Conservation (phyloP, 2,888 invertebrate genomes). For the Parnassius apollo region DNA sequence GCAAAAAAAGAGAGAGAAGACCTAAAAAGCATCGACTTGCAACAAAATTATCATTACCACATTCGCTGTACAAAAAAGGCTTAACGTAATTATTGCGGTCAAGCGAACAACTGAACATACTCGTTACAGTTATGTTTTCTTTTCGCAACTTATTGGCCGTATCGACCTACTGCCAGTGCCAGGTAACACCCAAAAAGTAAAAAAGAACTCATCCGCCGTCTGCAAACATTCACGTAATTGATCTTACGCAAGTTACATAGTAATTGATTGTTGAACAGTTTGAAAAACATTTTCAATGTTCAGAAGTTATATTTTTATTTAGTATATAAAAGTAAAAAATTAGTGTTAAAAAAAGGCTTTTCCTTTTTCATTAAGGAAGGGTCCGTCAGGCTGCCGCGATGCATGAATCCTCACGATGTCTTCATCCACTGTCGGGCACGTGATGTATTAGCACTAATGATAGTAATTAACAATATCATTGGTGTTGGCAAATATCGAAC, state of each 20-base stretch:
- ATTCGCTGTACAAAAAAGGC: conserved; percentile 1
- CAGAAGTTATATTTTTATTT: too few species aligned
- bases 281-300: too few species aligned
- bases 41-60: neutral
- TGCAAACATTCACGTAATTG: conserved; percentile 3
- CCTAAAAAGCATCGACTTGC: neutral
- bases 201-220: conserved; percentile 14
- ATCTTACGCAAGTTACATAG: conserved; percentile 11
- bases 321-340: neutral
- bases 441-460: too few species aligned
- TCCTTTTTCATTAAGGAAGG: neutral
- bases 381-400: too few species aligned
- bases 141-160: conserved; percentile 28
- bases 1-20: too few species aligned
- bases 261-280: neutral
- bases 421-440: too few species aligned
- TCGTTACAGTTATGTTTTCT: conserved; percentile 28
- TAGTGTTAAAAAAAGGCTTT: neutral
- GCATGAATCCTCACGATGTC: too few species aligned
- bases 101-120: conserved; percentile 24
- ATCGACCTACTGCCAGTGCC: conserved; percentile 18
- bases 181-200: conserved; percentile 10
- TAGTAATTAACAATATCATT: too few species aligned
- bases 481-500: too few species aligned
- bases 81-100: conserved; percentile 21